Conservation (phyloP, 2,113 vertebrate species). For the Jaculus jaculus region DNA sequence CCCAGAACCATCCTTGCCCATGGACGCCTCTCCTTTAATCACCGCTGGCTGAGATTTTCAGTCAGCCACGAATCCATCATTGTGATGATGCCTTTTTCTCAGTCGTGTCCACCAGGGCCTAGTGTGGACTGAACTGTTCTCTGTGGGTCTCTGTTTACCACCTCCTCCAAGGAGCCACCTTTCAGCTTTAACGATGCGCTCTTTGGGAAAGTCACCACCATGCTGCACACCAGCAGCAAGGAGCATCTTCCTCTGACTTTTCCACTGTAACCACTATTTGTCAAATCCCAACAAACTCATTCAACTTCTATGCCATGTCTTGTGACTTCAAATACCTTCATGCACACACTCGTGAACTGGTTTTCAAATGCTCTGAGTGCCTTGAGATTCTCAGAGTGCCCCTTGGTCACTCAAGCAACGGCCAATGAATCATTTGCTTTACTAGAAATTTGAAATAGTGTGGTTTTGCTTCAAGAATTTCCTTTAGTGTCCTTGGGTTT, state of each 20-base stretch:
- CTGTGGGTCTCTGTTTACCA: conserved; percentile 33
- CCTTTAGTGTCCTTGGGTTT: not conserved
- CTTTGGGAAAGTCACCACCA: not conserved
- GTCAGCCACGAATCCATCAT: conserved; percentile 64
- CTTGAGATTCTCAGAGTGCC: not conserved
- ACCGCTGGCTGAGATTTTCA: conserved; percentile 27
- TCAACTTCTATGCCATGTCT: not conserved
- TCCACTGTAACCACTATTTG: conserved; percentile 15
- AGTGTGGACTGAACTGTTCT: conserved; percentile 57
- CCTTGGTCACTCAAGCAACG: not conserved
- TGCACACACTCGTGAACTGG: not conserved
- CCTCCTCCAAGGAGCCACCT: conserved; percentile 41
- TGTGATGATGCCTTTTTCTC: conserved; percentile 37
- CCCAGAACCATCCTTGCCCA: not conserved
- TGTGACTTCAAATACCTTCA: not conserved
- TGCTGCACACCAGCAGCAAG: not conserved
- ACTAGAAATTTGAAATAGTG: not conserved
- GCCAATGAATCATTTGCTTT: not conserved
- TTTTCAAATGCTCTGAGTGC: not conserved
- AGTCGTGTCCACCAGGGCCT: conserved; percentile 38
- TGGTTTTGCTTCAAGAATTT: not conserved
- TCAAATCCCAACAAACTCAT: not conserved
- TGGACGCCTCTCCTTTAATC: conserved; percentile 38
- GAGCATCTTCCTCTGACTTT: not conserved
- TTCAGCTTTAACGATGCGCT: conserved; percentile 48